A percentile compares a stretch with the other conserved stretches of the same genome.
Conservation (phyloP, 2,113 vertebrate species). For the Xiphophorus hellerii region DNA sequence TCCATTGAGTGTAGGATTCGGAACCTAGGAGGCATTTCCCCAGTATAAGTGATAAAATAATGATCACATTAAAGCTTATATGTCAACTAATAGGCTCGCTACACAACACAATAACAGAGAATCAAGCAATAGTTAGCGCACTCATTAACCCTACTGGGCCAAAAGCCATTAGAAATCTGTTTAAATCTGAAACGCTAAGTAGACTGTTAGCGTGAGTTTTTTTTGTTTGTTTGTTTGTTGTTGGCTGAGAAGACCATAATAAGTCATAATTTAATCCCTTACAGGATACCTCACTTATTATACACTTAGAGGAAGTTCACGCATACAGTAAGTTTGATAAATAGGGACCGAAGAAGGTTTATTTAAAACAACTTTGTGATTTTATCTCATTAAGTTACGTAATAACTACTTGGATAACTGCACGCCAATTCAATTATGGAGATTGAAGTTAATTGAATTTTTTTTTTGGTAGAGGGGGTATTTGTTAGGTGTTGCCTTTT, state of each 20-base stretch:
- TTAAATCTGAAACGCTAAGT: constrained; percentile 35
- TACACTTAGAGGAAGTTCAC: constrained; percentile 41
- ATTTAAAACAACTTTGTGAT: constrained; percentile 30
- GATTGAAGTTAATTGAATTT: constrained; percentile 16
- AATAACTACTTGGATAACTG: constrained; percentile 33
- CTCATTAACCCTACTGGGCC: constrained; percentile 59
- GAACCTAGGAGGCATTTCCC: not conserved
- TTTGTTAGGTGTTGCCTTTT: constrained; percentile 26
- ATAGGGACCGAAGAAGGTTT: constrained; percentile 28
- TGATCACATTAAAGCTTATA: constrained; percentile 9
- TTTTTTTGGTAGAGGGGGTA: constrained; percentile 4
- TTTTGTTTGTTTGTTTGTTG: constrained; percentile 8
- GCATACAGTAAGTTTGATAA: constrained; percentile 21
- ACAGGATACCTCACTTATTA: constrained; percentile 54
- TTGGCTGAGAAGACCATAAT: constrained; percentile 9
- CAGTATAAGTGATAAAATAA: constrained; percentile 9
- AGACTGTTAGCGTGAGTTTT: constrained; percentile 15
- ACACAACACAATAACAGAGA: constrained; percentile 50
- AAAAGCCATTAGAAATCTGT: constrained; percentile 54
- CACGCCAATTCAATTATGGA: constrained; percentile 33
- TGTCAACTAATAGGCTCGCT: constrained; percentile 39
- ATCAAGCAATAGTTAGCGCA: constrained; percentile 34
- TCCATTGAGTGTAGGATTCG: not conserved
- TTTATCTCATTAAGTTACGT: constrained; percentile 44
- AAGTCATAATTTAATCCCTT: constrained; percentile 50